Base-by-base conservation (phyloP, 2,113 vertebrate genomes). In the Trichomycterus rosablanca region DNA sequence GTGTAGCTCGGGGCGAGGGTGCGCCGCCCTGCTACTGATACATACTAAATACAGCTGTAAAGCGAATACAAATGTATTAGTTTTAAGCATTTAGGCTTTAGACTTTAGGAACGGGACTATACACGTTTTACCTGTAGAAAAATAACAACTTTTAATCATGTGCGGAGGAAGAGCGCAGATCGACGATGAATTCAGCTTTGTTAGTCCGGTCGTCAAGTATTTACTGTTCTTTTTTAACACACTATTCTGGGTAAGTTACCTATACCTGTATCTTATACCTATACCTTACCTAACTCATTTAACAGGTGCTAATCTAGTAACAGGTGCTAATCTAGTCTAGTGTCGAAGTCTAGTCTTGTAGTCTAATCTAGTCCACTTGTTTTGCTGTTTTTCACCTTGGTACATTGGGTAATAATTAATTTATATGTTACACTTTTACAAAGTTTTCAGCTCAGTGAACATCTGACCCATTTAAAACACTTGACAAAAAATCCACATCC, bases 191-290 rank as follows among this genome's bases (percentile, higher is more conserved):
- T 93, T 85, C 79, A 81, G 83, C 3, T 91, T 89, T 75, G 88
- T 96, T 72, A 95, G 83, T 46, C 89, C 87, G 2, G 67, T 86
- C 64, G 89, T 90, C 58, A 97, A 97, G 75, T 96, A 92, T 74
- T 81, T 93, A 19, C 88, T 97, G 2, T 96, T 95, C 78, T 61
- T 92, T 50, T 97, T 95, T 77, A 97, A 96, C 76, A 82, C 89
- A 64, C 69, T 97, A 20, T 97, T 96, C 67, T 97, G 94, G 93
- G 94, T 97, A 82, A 96, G 94, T 84, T 28, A 2, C 3, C 10
- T 32, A 18, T 23, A 24, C 40, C 5, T 44, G 30, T 35, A 5
- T n/a, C 18, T 51, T 8, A n/a, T 28, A 2, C 3, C 10, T 32
- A 18, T 23, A 24, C 40, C 5, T 44, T 35, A 5, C 15, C 18